Conservation (phyloP, 2,113 vertebrate genomes). For the Taxidea taxus region DNA sequence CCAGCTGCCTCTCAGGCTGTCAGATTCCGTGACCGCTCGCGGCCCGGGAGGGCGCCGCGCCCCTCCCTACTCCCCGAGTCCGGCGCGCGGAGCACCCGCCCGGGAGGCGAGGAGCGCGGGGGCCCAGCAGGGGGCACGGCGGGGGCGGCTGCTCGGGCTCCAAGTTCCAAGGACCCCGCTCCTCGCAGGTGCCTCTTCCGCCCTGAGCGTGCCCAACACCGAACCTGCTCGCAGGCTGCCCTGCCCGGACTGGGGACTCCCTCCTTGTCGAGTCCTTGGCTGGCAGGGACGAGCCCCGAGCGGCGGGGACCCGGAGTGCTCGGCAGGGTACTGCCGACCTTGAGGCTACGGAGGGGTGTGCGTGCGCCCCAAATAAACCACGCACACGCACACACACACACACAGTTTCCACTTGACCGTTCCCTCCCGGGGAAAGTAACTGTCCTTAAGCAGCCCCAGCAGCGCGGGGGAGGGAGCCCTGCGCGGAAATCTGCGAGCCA, state of each 20-base stretch:
- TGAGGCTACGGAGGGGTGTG: constrained; percentile 47
- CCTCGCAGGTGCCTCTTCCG: neutral
- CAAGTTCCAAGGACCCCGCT: neutral
- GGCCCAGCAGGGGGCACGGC: neutral
- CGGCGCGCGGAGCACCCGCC: rapidly evolving
- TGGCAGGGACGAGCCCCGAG: neutral
- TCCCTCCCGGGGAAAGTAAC: neutral
- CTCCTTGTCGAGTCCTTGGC: constrained; percentile 17
- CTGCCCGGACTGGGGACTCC: constrained; percentile 51
- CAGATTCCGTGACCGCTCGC: constrained; percentile 9
- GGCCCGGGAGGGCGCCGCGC: neutral
- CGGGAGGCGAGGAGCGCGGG: neutral
- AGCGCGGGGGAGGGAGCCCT: neutral
- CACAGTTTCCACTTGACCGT: neutral
- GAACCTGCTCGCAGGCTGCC: neutral
- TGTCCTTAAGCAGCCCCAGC: neutral
- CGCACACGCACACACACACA: neutral
- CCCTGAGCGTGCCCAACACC: neutral
- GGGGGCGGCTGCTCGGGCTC: neutral
- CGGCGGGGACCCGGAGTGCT: neutral
- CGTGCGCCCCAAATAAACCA: constrained; percentile 39
- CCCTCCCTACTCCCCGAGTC: neutral
- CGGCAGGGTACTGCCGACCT: constrained; percentile 47
- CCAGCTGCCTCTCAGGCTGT: constrained; percentile 6
- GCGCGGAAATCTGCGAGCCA: neutral